Conservation (phyloP, 2,888 invertebrate genomes). For the Magallana nippona region DNA sequence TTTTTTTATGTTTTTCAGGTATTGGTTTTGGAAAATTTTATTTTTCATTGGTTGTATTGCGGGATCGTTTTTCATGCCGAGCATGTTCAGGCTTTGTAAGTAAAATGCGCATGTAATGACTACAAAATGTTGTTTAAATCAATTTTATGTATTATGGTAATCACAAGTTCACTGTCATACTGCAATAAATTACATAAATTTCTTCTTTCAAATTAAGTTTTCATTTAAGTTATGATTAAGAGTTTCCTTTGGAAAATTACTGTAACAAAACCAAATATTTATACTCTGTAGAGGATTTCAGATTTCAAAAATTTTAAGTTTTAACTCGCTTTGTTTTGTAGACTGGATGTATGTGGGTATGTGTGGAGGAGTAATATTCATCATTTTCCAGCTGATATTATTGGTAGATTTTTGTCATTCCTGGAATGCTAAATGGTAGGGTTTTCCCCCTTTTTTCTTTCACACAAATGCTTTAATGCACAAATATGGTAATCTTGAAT, state of each 20-base stretch:
- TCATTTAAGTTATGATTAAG: no score
- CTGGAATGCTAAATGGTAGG: constrained; percentile 80
- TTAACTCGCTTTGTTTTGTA: constrained; percentile 62
- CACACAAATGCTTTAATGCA: no score
- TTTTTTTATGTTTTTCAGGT: constrained; percentile 66
- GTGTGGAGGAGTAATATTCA: constrained; percentile 80
- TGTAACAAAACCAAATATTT: no score
- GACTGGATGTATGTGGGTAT: constrained; percentile 81
- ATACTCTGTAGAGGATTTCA: no score
- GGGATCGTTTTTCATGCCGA: constrained; percentile 79
- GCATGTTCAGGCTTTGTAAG: constrained; percentile 77
- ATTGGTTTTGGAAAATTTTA: constrained; percentile 78
- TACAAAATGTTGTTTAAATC: no score
- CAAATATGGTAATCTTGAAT: no score
- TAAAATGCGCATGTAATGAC: constrained; percentile 37
- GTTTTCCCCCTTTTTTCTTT: no score
- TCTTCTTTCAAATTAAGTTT: no score
- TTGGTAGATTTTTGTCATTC: constrained; percentile 81
- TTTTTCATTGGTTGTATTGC: constrained; percentile 77
- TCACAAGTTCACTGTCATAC: background rate
- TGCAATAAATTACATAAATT: no score
- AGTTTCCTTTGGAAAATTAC: no score
- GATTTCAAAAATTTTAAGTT: no score
- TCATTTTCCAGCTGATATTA: constrained; percentile 80
- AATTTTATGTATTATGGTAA: background rate